Percentiles rank a stretch among this genome's conserved stretches.
Evolutionary conservation across 1,140 invertebrate genomes (phyloP).

Genomic region (Wiebesia pumilae): DNA sequence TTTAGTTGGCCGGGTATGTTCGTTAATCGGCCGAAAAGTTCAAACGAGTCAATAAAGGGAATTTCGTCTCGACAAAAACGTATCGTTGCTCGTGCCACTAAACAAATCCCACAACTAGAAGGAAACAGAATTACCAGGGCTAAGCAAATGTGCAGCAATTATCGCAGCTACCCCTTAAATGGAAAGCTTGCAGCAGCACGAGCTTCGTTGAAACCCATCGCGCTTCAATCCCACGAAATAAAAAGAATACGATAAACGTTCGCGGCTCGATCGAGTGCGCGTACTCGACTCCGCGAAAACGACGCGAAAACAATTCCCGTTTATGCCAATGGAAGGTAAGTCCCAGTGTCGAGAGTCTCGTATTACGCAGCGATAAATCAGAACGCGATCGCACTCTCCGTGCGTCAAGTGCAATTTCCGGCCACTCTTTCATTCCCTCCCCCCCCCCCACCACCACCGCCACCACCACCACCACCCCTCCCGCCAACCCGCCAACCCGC

Average conservation of each 20-base stretch:
- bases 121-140: no score
- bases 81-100: no score
- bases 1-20: no score
- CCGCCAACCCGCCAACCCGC: no score
- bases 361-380: constrained; percentile 38
- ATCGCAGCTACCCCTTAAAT: background rate
- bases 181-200: background rate
- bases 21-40: no score
- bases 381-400: background rate
- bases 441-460: no score
- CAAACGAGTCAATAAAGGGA: no score
- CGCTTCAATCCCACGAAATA: background rate
- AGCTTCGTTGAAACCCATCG: background rate
- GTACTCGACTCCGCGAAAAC: background rate
- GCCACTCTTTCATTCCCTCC: background rate
- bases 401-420: constrained; percentile 27
- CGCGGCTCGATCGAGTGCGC: background rate
- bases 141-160: background rate
- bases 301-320: background rate
- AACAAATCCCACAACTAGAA: no score
- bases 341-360: background rate
- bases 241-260: background rate
- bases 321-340: background rate
- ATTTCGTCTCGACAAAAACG: no score
- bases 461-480: no score